Percentiles rank a stretch among this genome's conserved stretches.
Conservation (phyloP, 2,113 vertebrate genomes). For the Grammomys dolichurus region DNA sequence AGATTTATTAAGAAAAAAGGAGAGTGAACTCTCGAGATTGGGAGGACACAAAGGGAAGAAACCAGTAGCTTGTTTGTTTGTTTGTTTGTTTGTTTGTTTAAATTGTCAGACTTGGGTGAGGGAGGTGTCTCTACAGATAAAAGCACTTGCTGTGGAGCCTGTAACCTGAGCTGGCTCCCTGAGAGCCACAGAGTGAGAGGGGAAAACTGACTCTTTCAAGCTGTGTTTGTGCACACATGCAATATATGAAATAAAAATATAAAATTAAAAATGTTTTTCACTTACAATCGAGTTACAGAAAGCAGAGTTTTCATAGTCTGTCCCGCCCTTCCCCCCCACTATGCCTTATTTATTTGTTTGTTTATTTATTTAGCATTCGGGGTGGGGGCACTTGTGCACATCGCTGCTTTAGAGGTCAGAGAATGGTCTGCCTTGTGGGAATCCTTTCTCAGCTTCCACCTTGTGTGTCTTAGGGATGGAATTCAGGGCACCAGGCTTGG, state of each 20-base stretch:
- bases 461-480: too few relatives aligned
- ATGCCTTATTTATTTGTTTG: too few relatives aligned
- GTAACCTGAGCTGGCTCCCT: neutral
- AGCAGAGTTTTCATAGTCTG: neutral
- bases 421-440: neutral
- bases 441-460: neutral
- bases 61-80: neutral
- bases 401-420: neutral
- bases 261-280: neutral
- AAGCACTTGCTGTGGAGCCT: neutral
- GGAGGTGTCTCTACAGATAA: neutral
- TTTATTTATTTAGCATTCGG: neutral
- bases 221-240: too few relatives aligned
- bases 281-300: slow-evolving; percentile 6
- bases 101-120: neutral
- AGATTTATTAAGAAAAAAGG: neutral
- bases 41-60: neutral
- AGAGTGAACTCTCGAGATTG: neutral
- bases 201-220: neutral
- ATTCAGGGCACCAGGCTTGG: neutral
- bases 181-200: neutral
- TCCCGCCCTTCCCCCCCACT: too few relatives aligned
- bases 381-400: too few relatives aligned
- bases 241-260: neutral
- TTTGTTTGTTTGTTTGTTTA: neutral